Evolutionary conservation across 2,113 vertebrate genomes (phyloP).

Genomic region (Balaeniceps rex): DNA sequence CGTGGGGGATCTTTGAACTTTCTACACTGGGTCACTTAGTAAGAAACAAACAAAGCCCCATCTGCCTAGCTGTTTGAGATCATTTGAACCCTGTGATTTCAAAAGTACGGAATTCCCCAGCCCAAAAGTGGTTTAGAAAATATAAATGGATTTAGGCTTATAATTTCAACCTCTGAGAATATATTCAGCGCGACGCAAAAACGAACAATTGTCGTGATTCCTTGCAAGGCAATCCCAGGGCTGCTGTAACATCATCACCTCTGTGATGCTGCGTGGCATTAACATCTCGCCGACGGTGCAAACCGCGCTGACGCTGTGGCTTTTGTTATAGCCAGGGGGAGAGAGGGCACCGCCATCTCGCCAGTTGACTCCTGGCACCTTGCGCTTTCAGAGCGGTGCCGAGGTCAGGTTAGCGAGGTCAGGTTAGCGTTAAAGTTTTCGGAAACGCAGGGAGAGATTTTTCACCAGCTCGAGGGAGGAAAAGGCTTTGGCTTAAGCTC

Average conservation of each 20-base stretch:
- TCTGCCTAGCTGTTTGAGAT: background rate
- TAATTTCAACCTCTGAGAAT: background rate
- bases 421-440: background rate
- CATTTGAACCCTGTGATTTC: background rate
- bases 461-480: background rate
- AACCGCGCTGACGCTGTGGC: fast-evolving
- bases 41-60: too few species aligned
- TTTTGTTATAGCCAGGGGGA: background rate
- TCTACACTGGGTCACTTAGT: too few species aligned
- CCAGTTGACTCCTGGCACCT: background rate
- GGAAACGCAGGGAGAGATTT: background rate
- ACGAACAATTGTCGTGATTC: background rate
- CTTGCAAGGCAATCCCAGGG: background rate
- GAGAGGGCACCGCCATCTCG: fast-evolving
- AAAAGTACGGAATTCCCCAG: background rate
- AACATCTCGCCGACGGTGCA: fast-evolving
- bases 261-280: background rate
- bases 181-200: fast-evolving
- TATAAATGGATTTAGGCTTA: background rate
- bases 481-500: background rate
- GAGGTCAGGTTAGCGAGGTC: background rate
- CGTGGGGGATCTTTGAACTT: background rate
- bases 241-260: background rate
- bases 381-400: fast-evolving
- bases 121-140: background rate